These are phyloP conservation scores for Metopia argyrocephala DNA, from an alignment of 2,888 invertebrate genomes.

Conservation along the genomic window DNA sequence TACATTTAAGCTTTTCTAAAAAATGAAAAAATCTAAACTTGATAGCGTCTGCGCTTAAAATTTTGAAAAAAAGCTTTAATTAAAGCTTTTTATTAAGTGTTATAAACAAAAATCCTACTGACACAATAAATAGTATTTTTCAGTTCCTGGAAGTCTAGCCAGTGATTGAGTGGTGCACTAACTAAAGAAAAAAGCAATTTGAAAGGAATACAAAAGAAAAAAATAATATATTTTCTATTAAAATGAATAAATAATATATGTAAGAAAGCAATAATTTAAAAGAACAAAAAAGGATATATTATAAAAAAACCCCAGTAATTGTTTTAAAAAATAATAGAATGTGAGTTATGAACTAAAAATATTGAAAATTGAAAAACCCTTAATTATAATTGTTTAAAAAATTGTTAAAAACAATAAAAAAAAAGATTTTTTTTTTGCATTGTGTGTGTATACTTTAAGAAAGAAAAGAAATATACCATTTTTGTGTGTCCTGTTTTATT, in stretches of 20 bases:
- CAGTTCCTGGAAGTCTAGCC: constrained; percentile 45
- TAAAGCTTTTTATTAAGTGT: constrained; percentile 22
- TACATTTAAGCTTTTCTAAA: constrained; percentile 31
- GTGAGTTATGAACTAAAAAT: too few relatives aligned
- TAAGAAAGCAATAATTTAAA: neutral
- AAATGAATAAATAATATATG: too few relatives aligned
- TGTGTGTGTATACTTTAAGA: constrained; percentile 59
- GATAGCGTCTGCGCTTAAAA: constrained; percentile 51
- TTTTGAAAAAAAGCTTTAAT: constrained; percentile 21
- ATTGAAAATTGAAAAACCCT: too few relatives aligned
- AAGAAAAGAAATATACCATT: neutral
- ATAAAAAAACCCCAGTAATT: too few relatives aligned
- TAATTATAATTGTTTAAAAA: too few relatives aligned
- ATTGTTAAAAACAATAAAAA: neutral
- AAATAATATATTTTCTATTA: too few relatives aligned
- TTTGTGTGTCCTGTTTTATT: constrained; percentile 1
- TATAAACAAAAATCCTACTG: constrained; percentile 36
- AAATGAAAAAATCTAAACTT: constrained; percentile 10
- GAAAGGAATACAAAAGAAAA: neutral
- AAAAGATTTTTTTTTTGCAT: neutral
- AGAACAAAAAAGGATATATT: constrained; percentile 12
- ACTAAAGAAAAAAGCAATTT: neutral
- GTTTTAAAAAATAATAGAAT: neutral
- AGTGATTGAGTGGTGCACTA: constrained; percentile 41
- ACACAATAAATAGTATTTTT: constrained; percentile 42